Percentiles rank a stretch among this genome's conserved stretches.
Evolutionary conservation across 2,888 invertebrate genomes (phyloP).

Genomic region (Onchidella celtica): DNA sequence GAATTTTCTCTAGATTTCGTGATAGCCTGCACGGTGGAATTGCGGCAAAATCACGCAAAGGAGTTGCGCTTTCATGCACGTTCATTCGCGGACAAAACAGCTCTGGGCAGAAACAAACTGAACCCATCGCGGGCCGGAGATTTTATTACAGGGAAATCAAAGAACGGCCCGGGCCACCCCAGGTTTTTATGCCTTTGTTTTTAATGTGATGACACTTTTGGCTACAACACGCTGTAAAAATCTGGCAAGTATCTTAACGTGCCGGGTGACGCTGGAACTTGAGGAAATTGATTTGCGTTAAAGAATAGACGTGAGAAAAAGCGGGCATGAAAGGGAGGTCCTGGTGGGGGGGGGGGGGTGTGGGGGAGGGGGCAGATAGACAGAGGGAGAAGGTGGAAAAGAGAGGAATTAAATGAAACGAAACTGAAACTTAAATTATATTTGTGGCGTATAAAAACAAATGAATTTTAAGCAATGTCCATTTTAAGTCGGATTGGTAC

Average conservation of each 20-base stretch:
- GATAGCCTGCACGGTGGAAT: too few species aligned
- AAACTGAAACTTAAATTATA: too few species aligned
- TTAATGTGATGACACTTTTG: not conserved
- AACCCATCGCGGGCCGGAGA: not conserved
- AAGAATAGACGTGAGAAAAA: not conserved
- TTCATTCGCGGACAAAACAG: not conserved
- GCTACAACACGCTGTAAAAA: not conserved
- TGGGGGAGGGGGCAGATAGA: not conserved
- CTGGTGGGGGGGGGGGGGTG: not conserved
- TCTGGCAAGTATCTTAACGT: not conserved
- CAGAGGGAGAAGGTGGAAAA: too few species aligned
- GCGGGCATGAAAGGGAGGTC: not conserved
- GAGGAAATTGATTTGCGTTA: not conserved
- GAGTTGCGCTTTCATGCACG: too few species aligned
- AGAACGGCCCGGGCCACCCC: not conserved
- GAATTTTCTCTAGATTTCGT: too few species aligned
- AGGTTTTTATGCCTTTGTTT: not conserved
- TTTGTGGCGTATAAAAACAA: too few species aligned
- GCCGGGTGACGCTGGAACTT: not conserved
- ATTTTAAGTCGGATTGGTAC: too few species aligned
- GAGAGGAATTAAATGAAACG: too few species aligned
- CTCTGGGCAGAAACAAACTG: not conserved
- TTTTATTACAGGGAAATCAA: slow-evolving; percentile 32
- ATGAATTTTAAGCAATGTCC: too few species aligned
- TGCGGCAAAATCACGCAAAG: too few species aligned